Evolutionary conservation across 2,797 vertebrate species (phyloP).

Genomic region (Sebastes trivittatus): DNA sequence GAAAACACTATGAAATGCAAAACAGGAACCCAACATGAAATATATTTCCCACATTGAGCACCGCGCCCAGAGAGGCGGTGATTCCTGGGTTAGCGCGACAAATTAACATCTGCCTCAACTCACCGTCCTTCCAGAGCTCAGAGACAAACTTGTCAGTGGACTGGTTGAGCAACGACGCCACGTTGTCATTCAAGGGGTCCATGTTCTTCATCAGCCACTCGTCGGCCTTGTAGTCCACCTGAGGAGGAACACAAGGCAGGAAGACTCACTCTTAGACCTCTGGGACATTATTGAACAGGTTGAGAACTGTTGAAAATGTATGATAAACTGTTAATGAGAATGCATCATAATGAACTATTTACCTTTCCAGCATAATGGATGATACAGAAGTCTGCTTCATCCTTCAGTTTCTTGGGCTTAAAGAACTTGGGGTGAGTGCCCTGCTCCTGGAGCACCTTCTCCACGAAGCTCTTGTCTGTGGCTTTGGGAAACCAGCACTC

Average conservation of each 20-base stretch:
- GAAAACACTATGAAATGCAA: conserved; percentile 48
- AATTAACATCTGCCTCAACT: conserved; percentile 58
- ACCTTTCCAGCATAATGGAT: conserved; percentile 99
- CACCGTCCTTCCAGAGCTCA: conserved; percentile 97
- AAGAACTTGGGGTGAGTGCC: conserved; percentile 97
- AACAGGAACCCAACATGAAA: conserved; percentile 36
- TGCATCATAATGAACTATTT: background rate
- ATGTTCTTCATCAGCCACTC: conserved; percentile 99
- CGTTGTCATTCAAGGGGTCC: conserved; percentile 97
- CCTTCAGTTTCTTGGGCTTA: conserved; percentile 96
- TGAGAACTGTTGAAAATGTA: background rate
- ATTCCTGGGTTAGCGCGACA: background rate
- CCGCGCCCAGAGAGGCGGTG: background rate
- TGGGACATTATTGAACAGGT: background rate
- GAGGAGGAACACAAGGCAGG: background rate
- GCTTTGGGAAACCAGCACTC: conserved; percentile 99
- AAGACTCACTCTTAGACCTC: background rate
- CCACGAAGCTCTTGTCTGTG: conserved; percentile 98
- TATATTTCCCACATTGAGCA: conserved; percentile 3
- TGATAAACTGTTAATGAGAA: background rate
- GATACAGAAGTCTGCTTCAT: conserved; percentile 96
- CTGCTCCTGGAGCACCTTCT: conserved; percentile 96
- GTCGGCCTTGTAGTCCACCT: conserved; percentile 98
- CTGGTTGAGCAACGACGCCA: conserved; percentile 93
- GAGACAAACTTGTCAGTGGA: conserved; percentile 97